These are phyloP conservation scores for Sphaerophoria rueppellii DNA, from an alignment of 2,888 invertebrate genomes.

Conservation along the genomic window DNA sequence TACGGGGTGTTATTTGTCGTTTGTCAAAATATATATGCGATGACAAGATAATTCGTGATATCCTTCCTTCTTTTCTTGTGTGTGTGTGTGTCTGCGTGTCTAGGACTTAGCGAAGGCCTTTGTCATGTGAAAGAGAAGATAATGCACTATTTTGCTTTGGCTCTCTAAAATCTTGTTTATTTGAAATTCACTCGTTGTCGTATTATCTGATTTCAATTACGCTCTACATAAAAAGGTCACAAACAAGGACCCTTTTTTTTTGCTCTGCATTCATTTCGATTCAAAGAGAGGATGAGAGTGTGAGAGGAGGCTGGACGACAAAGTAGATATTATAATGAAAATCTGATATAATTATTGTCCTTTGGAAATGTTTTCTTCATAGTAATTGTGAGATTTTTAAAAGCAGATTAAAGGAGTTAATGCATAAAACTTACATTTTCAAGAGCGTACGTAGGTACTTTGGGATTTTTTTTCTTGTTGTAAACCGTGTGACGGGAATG, in stretches of 20 bases:
- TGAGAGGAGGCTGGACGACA: neutral
- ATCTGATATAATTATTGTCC: conserved; percentile 40
- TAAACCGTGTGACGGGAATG: neutral
- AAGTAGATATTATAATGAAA: conserved; percentile 24
- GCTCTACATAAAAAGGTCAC: conserved; percentile 40
- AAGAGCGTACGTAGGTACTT: conserved; percentile 47
- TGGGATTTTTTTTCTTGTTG: neutral
- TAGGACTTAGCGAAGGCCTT: conserved; percentile 2
- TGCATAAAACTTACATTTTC: conserved; percentile 47
- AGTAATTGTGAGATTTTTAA: conserved; percentile 21
- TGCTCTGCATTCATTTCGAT: neutral
- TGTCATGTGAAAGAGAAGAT: conserved; percentile 16
- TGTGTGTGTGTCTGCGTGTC: neutral
- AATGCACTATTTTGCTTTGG: conserved; percentile 11
- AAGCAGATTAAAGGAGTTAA: conserved; percentile 47
- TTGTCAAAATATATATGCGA: conserved; percentile 57
- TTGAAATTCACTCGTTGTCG: conserved; percentile 30
- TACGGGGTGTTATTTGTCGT: conserved; percentile 43
- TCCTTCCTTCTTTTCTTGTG: conserved; percentile 27
- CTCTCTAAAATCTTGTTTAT: conserved; percentile 41
- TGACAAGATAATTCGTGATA: conserved; percentile 65
- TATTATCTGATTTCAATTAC: conserved; percentile 66
- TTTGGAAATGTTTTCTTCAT: conserved; percentile 45
- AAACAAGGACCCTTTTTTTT: conserved; percentile 3
- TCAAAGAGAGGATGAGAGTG: too few relatives aligned